Evolutionary conservation across 2,113 vertebrate species (phyloP).

Genomic region (Sigmodon hispidus): DNA sequence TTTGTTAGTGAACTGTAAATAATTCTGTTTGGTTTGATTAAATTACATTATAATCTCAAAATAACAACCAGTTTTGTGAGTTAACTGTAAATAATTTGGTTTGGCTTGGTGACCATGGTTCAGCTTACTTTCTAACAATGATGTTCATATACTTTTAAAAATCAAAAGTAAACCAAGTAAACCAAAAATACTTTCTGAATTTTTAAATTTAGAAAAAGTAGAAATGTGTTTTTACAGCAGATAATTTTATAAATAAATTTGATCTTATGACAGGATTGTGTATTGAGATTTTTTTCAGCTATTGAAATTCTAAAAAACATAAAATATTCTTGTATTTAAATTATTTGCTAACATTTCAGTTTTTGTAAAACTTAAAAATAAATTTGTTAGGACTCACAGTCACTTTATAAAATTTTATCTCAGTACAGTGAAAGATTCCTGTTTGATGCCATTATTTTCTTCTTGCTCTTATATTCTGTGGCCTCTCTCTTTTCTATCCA

Average conservation of each 20-base stretch:
- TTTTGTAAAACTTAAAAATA: conserved; percentile 25
- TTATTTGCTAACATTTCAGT: conserved; percentile 31
- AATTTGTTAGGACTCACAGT: neutral
- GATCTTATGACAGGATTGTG: neutral
- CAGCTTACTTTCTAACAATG: neutral
- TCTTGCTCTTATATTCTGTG: neutral
- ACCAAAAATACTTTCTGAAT: too few species aligned
- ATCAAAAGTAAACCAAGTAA: too few species aligned
- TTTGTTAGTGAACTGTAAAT: neutral
- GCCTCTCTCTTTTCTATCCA: neutral
- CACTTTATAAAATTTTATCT: neutral
- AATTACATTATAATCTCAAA: conserved; percentile 20
- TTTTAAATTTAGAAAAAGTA: conserved; percentile 50
- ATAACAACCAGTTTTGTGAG: neutral
- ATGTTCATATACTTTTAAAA: neutral
- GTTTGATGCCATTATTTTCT: neutral
- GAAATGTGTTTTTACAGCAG: neutral
- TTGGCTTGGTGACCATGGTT: neutral
- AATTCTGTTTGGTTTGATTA: neutral
- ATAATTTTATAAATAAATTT: conserved; percentile 15
- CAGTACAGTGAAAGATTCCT: neutral
- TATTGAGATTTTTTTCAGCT: neutral
- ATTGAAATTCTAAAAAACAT: neutral
- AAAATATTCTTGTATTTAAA: conserved; percentile 44
- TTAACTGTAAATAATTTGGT: neutral